Percentiles rank a stretch among this genome's conserved stretches.
phyloP scores from a whole-genome alignment of 2,113 vertebrate species.

The Pandion haliaetus region DNA sequence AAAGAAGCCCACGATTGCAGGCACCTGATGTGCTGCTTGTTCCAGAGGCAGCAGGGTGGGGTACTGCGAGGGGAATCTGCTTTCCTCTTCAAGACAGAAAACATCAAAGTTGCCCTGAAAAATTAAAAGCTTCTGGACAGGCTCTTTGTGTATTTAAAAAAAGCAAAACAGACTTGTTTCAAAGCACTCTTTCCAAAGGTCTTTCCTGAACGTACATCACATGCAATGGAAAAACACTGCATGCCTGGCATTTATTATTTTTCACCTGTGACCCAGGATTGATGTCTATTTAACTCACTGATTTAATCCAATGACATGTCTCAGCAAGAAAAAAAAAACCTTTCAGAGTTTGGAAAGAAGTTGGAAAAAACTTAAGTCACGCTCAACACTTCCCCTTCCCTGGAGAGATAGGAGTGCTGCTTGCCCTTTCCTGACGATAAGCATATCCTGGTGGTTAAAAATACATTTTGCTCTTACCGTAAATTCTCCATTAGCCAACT shows the following conservation, averaged over 20 bases:
- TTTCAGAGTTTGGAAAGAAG: constrained; percentile 19
- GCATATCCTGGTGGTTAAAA: constrained; percentile 70
- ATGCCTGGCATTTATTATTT: neutral
- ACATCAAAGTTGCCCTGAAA: constrained; percentile 6
- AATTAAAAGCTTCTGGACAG: neutral
- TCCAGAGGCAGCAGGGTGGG: neutral
- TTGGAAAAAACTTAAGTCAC: constrained; percentile 42
- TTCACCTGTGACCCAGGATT: constrained; percentile 18
- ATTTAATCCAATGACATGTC: neutral
- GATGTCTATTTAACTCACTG: neutral
- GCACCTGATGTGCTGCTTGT: neutral
- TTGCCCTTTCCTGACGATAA: constrained; percentile 69
- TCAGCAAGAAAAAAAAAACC: neutral
- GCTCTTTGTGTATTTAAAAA: neutral
- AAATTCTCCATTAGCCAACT: constrained; percentile 27
- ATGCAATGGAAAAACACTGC: constrained; percentile 42
- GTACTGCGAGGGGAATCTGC: neutral
- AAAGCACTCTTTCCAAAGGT: neutral
- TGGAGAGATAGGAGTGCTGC: constrained; percentile 47
- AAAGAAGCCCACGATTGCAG: neutral
- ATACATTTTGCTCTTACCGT: constrained; percentile 57
- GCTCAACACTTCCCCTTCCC: constrained; percentile 57
- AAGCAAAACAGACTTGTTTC: neutral
- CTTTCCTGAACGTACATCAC: constrained; percentile 8
- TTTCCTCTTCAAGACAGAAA: neutral